phyloP scores from a whole-genome alignment of 92 coral and sea anemone genomes.

The Nematostella vectensis region DNA sequence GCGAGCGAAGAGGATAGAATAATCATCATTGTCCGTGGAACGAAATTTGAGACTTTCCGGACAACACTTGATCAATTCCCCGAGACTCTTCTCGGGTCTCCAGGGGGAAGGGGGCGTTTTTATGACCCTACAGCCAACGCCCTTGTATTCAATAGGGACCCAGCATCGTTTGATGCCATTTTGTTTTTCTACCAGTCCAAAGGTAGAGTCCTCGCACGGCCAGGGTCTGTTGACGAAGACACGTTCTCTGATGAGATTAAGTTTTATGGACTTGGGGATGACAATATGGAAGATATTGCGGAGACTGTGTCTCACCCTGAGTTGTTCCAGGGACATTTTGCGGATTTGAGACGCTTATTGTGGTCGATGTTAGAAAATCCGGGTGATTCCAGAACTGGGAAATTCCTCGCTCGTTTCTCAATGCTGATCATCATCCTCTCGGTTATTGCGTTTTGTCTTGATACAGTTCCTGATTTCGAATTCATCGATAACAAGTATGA shows the following conservation, averaged over 20 bases:
- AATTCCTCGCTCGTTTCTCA: constrained; percentile 39
- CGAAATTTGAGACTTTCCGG: constrained; percentile 59
- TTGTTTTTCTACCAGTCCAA: constrained; percentile 87
- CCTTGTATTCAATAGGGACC: constrained; percentile 59
- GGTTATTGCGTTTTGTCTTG: constrained; percentile 72
- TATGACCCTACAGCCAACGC: constrained; percentile 51
- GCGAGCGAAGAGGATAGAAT: constrained; percentile 23
- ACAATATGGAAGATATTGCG: constrained; percentile 11
- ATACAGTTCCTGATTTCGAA: constrained; percentile 46
- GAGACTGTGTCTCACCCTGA: not conserved
- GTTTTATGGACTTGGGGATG: constrained; percentile 59
- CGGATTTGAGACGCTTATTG: constrained; percentile 10
- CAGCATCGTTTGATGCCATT: constrained; percentile 68
- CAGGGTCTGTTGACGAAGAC: constrained; percentile 56
- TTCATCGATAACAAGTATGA: not conserved
- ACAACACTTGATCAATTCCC: constrained; percentile 80
- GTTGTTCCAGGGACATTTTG: not conserved
- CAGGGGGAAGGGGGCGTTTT: constrained; percentile 45
- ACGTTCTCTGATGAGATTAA: constrained; percentile 65
- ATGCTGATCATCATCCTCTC: constrained; percentile 54
- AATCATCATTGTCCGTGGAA: constrained; percentile 71
- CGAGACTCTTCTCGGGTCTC: constrained; percentile 75
- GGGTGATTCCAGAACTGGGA: constrained; percentile 25
- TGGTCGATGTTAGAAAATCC: constrained; percentile 77
- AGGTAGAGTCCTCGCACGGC: constrained; percentile 75